These are phyloP conservation scores for Drosophila nebulosa DNA, from an alignment of 1,140 invertebrate genomes.

Conservation along the genomic window DNA sequence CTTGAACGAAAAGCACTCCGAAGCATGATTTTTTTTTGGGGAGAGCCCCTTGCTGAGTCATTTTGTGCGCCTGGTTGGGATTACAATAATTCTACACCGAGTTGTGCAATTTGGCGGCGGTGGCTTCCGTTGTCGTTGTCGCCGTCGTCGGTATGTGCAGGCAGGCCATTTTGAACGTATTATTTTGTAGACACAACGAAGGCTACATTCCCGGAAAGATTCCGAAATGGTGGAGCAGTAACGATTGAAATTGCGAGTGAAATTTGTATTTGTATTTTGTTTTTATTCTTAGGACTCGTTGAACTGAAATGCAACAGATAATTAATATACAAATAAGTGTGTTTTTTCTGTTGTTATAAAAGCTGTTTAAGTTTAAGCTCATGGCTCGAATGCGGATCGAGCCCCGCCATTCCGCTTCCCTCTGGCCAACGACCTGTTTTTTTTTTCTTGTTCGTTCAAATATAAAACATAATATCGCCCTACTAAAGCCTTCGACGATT, in stretches of 20 bases:
- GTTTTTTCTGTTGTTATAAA: constrained; percentile 29
- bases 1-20: constrained; percentile 49
- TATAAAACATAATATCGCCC: constrained; percentile 57
- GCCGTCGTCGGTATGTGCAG: constrained; percentile 18
- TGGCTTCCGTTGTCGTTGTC: constrained; percentile 16
- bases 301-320: constrained; percentile 2
- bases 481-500: constrained; percentile 79
- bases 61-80: constrained; percentile 63
- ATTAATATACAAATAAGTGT: constrained; percentile 27
- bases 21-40: constrained; percentile 4
- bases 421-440: constrained; percentile 34
- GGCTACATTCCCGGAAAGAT: background rate
- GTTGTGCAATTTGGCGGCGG: constrained; percentile 64
- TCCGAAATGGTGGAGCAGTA: background rate
- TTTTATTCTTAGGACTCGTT: background rate
- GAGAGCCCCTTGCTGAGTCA: background rate
- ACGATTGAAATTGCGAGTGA: background rate
- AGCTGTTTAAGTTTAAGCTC: constrained; percentile 68
- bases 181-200: constrained; percentile 62
- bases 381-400: constrained; percentile 52
- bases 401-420: background rate
- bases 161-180: constrained; percentile 12
- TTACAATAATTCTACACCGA: constrained; percentile 79
- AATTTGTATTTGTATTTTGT: background rate
- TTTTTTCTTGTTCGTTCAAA: constrained; percentile 13